These are phyloP conservation scores for Synchiropus splendidus DNA, from an alignment of 2,113 vertebrate genomes.

Conservation along the genomic window DNA sequence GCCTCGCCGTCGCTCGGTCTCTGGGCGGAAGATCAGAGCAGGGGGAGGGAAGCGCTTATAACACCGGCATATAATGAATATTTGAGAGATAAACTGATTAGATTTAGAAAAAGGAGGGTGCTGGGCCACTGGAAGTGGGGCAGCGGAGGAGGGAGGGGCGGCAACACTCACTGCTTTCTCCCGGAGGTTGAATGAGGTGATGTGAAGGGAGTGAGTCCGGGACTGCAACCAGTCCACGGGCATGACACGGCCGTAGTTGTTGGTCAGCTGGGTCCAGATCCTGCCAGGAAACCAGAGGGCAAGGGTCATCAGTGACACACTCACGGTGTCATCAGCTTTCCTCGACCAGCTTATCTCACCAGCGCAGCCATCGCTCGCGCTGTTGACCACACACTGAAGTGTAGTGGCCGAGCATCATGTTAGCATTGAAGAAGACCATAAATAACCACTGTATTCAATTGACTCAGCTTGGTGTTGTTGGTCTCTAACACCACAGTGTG, in stretches of 20 bases:
- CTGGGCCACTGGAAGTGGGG: slow-evolving; percentile 10
- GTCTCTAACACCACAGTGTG: too few relatives aligned
- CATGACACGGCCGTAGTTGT: slow-evolving; percentile 82
- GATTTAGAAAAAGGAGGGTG: slow-evolving; percentile 11
- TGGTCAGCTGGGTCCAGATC: slow-evolving; percentile 86
- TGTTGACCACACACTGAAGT: neutral
- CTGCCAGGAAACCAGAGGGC: slow-evolving; percentile 43
- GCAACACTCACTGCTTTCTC: slow-evolving; percentile 75
- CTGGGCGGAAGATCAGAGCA: slow-evolving; percentile 44
- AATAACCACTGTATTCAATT: neutral
- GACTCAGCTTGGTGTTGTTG: too few relatives aligned
- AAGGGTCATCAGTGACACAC: too few relatives aligned
- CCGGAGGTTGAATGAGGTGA: slow-evolving; percentile 75
- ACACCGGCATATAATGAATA: slow-evolving; percentile 22
- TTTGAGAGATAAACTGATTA: slow-evolving; percentile 25
- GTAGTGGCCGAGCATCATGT: neutral
- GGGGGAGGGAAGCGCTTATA: slow-evolving; percentile 34
- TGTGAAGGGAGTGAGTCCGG: slow-evolving; percentile 73
- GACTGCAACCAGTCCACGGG: slow-evolving; percentile 87
- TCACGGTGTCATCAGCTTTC: neutral
- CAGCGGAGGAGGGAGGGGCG: slow-evolving; percentile 6
- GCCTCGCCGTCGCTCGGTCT: slow-evolving; percentile 65
- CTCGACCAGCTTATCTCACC: too few relatives aligned
- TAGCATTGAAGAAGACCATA: neutral
- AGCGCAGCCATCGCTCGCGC: neutral